phyloP scores from a whole-genome alignment of 2,797 vertebrate species.

The Harpagifer antarcticus region DNA sequence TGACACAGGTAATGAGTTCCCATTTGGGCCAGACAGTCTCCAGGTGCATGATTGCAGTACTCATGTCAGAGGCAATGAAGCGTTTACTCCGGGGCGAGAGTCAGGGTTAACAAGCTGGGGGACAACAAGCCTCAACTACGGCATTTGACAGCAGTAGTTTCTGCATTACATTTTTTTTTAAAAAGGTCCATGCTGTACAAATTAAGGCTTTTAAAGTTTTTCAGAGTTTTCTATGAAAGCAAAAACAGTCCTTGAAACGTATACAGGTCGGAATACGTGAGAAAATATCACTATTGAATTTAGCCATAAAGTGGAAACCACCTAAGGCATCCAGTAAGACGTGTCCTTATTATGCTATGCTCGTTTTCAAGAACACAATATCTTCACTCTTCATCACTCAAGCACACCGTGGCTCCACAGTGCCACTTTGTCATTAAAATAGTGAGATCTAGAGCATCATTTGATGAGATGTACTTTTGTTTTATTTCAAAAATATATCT shows the following conservation, averaged over 20 bases:
- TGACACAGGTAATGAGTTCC: constrained; percentile 78
- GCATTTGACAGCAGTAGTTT: constrained; percentile 47
- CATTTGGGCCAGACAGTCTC: constrained; percentile 59
- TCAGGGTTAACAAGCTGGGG: constrained; percentile 51
- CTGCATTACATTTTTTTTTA: too few species aligned
- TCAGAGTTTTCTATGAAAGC: not conserved
- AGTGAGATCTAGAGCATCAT: not conserved
- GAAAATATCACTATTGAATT: not conserved
- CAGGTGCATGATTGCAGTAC: constrained; percentile 68
- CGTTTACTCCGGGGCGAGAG: constrained; percentile 66
- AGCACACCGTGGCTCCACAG: not conserved
- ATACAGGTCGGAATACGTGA: not conserved
- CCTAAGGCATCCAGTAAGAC: not conserved
- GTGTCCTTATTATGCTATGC: too few species aligned
- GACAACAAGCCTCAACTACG: constrained; percentile 41
- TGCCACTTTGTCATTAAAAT: not conserved
- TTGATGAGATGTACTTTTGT: not conserved
- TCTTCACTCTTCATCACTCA: not conserved
- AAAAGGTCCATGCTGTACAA: constrained; percentile 1
- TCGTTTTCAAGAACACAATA: not conserved
- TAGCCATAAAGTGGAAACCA: not conserved
- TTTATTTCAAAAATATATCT: not conserved
- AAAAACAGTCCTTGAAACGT: not conserved
- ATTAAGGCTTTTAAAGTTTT: not conserved
- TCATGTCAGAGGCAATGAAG: constrained; percentile 60